These are phyloP conservation scores for Scopus umbretta DNA, from an alignment of 2,113 vertebrate species.

Conservation along the genomic window DNA sequence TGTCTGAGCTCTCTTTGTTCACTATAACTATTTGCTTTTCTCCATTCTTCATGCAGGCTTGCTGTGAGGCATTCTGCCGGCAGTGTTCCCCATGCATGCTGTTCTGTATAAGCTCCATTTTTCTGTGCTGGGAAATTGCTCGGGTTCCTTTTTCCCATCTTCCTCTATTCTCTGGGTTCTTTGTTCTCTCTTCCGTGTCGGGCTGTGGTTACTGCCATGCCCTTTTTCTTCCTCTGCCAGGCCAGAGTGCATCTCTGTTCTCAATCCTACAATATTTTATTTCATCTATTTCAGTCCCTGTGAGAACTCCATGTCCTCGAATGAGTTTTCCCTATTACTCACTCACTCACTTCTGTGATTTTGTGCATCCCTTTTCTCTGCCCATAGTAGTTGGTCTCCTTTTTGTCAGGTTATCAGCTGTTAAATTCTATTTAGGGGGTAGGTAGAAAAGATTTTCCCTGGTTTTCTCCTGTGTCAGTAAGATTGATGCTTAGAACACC, in stretches of 20 bases:
- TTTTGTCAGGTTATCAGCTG: not conserved
- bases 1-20: not conserved
- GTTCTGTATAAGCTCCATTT: not conserved
- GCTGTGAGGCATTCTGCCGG: not conserved
- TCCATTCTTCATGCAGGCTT: not conserved
- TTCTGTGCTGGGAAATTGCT: not conserved
- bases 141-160: not conserved
- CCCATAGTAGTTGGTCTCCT: not conserved
- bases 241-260: not conserved
- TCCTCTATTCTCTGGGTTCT: not conserved
- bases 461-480: not conserved
- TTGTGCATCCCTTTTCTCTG: not conserved
- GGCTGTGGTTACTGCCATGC: not conserved
- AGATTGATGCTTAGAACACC: not conserved
- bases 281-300: not conserved
- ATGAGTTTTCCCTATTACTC: not conserved
- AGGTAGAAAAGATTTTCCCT: not conserved
- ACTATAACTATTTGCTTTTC: not conserved
- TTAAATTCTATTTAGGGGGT: not conserved
- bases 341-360: not conserved
- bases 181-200: not conserved
- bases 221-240: not conserved
- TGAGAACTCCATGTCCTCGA: not conserved
- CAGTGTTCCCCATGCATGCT: not conserved
- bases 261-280: not conserved